Percentiles rank a stretch among this genome's conserved stretches.
These are phyloP conservation scores for Diplolepis rosae DNA, from an alignment of 2,888 invertebrate genomes.

Conservation along the genomic window DNA sequence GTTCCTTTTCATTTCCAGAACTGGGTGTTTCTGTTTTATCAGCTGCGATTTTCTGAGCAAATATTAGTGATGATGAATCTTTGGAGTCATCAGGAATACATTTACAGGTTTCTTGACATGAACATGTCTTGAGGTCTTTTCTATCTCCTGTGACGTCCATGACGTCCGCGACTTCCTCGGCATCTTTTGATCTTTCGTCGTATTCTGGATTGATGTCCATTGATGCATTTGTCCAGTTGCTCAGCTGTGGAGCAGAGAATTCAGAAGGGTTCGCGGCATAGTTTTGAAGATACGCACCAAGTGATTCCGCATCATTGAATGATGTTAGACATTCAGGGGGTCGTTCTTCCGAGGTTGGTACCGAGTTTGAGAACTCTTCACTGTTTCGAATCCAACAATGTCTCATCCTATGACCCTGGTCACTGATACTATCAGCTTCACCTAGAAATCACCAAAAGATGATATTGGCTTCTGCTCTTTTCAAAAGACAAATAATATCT, in stretches of 20 bases:
- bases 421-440: neutral
- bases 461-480: neutral
- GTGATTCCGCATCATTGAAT: slow-evolving; percentile 56
- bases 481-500: neutral
- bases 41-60: neutral
- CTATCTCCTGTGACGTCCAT: slow-evolving; percentile 38
- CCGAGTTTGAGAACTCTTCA: slow-evolving; percentile 52
- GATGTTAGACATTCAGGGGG: slow-evolving; percentile 40
- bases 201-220: slow-evolving; percentile 55
- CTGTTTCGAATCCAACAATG: slow-evolving; percentile 51
- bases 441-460: neutral
- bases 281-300: slow-evolving; percentile 65
- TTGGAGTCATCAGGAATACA: slow-evolving; percentile 51
- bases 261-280: slow-evolving; percentile 49
- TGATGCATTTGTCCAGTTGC: slow-evolving; percentile 61
- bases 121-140: slow-evolving; percentile 47
- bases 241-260: slow-evolving; percentile 59
- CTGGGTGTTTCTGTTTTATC: neutral
- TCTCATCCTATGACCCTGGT: slow-evolving; percentile 40
- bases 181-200: slow-evolving; percentile 49
- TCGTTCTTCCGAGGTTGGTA: slow-evolving; percentile 40
- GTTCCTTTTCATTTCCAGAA: slow-evolving; percentile 51
- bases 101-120: slow-evolving; percentile 67
- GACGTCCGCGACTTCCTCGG: slow-evolving; percentile 35
- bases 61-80: neutral